Base-by-base conservation (phyloP, 2,113 vertebrate species). In the Girardinichthys multiradiatus region DNA sequence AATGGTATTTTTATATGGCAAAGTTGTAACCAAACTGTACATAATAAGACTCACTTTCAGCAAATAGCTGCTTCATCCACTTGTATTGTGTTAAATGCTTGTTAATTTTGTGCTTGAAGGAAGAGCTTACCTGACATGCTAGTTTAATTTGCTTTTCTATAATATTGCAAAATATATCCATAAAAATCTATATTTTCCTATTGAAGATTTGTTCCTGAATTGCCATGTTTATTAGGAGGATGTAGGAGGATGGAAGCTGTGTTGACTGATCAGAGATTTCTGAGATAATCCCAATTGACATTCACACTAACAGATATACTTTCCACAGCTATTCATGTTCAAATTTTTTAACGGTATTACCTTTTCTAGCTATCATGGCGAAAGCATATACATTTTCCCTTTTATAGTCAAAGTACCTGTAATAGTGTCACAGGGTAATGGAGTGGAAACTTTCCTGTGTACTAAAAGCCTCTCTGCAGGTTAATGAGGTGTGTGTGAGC, bases 351-450 rank as follows among this genome's bases (percentile, higher is more conserved):
- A 15, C 24, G 27, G 10, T 51, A 57, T 12, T 39, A 70, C 66
- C 31, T 68, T 58, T 70, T 82, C 37, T 30, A 19, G 6, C 39
- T 21, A 10, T 70, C 57, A 65, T 72, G 42, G 28, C 3, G 59
- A 70, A 70, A 57, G 27, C 64, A 67, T 62, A 79, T 21, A 24
- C 60, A 66, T n/a, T 37, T 64, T 48, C 39, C 62, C 65, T 78
- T 85, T 81, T 60, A 79, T 27, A 28, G 51, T 35, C 45, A 57
- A 54, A 71, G 75, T 58, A 85, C 48, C 83, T 78, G 79, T 66
- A 75, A 63, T 86, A 83, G 86, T 83, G 68, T 81, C 54, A 48
- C 68, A 12, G 68, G 39, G 68, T 88, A 84, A 89, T 87, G 89
- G 74, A 81, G 77, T 60, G 72, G 65, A 89, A 84, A 48, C 68